phyloP scores from a whole-genome alignment of 2,797 vertebrate genomes.

The Gallinago stenura region DNA sequence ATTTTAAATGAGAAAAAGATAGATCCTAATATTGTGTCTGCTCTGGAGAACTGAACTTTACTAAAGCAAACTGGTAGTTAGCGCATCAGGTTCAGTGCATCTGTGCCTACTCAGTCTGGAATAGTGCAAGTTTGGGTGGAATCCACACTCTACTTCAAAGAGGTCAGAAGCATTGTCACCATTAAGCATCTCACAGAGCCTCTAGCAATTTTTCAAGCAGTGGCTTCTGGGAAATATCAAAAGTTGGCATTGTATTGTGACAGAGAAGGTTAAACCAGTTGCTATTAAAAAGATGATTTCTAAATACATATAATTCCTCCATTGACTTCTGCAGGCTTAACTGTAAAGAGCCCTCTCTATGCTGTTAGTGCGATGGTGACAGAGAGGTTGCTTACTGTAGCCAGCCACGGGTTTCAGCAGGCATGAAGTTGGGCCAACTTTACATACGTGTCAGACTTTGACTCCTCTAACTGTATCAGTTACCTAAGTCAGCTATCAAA shows the following conservation, averaged over 20 bases:
- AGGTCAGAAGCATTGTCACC: background rate
- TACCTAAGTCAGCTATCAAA: background rate
- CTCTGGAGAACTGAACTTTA: background rate
- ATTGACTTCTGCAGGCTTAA: background rate
- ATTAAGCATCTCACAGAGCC: background rate
- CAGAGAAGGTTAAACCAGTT: background rate
- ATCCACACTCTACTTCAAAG: background rate
- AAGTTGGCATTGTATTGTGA: background rate
- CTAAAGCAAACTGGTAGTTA: background rate
- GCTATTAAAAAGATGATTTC: background rate
- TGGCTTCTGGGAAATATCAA: background rate
- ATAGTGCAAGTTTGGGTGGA: background rate
- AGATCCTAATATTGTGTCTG: background rate
- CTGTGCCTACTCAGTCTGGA: background rate
- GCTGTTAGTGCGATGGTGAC: background rate
- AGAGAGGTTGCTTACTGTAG: background rate
- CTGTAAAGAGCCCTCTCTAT: background rate
- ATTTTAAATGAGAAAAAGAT: background rate
- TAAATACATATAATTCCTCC: background rate
- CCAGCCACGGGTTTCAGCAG: background rate
- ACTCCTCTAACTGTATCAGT: background rate
- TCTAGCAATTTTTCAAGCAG: background rate
- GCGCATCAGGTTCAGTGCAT: background rate
- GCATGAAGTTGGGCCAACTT: background rate
- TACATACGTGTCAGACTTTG: background rate